These are phyloP conservation scores for Ophioninae sp. DNA, from an alignment of 2,888 invertebrate species.

Conservation along the genomic window DNA sequence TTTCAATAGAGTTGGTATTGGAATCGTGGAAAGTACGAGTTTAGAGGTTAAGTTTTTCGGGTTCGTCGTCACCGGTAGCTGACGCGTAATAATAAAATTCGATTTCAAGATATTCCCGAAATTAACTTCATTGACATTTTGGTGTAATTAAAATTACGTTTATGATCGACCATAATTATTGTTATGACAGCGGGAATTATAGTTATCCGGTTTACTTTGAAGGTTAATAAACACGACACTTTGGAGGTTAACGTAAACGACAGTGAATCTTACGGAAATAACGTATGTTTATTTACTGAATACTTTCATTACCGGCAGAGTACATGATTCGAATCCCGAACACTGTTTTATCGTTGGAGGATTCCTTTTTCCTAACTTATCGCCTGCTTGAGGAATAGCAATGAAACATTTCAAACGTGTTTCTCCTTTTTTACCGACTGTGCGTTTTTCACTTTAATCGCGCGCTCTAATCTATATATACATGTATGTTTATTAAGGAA, in stretches of 20 bases:
- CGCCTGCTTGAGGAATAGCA: no score
- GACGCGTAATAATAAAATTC: neutral
- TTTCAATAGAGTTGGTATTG: neutral
- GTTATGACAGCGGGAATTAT: neutral
- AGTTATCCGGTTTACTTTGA: neutral
- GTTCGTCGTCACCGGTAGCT: neutral
- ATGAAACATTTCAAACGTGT: no score
- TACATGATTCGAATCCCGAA: no score
- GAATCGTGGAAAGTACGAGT: neutral
- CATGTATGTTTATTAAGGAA: slow-evolving; percentile 1
- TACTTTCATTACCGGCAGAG: no score
- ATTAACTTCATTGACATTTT: neutral
- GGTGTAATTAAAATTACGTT: neutral
- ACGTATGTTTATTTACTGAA: neutral
- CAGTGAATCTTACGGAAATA: neutral
- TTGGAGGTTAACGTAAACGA: neutral
- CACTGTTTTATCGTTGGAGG: no score
- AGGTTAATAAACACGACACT: neutral
- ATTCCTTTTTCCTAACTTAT: no score
- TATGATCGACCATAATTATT: neutral
- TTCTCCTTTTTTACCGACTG: no score
- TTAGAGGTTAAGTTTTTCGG: neutral
- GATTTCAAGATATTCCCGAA: neutral
- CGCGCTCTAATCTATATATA: no score
- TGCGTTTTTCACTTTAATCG: neutral